phyloP scores from a whole-genome alignment of 2,113 vertebrate genomes.

The Macquaria ambigua region DNA sequence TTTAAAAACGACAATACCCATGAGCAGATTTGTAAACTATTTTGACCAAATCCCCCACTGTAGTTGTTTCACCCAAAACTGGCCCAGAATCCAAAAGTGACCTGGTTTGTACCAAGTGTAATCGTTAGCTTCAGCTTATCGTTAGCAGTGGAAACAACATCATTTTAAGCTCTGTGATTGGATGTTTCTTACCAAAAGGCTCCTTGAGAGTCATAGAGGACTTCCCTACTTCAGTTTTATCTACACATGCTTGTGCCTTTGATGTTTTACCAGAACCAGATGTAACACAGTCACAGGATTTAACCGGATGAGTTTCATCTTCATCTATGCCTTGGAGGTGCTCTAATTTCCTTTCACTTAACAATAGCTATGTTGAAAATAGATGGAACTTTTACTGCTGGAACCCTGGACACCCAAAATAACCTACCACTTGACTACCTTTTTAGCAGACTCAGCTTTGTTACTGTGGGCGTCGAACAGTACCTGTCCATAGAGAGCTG shows the following conservation, averaged over 20 bases:
- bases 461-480: not conserved
- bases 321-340: not conserved
- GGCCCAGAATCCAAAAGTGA: too few relatives aligned
- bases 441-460: not conserved
- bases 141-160: not conserved
- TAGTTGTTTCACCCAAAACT: too few relatives aligned
- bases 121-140: not conserved
- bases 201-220: not conserved
- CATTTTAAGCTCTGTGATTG: not conserved
- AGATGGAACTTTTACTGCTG: not conserved
- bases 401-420: not conserved
- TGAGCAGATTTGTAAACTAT: too few relatives aligned
- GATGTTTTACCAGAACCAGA: too few relatives aligned
- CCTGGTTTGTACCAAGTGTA: too few relatives aligned
- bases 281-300: not conserved
- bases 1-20: too few relatives aligned
- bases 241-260: too few relatives aligned
- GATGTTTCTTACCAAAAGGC: not conserved
- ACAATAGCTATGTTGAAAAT: not conserved
- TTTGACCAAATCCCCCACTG: too few relatives aligned
- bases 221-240: too few relatives aligned
- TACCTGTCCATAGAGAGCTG: conserved; percentile 99
- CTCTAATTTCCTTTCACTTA: not conserved
- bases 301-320: too few relatives aligned
- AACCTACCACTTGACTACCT: not conserved